Base-by-base conservation (phyloP, 2,888 invertebrate species). In the Tinea pellionella region DNA sequence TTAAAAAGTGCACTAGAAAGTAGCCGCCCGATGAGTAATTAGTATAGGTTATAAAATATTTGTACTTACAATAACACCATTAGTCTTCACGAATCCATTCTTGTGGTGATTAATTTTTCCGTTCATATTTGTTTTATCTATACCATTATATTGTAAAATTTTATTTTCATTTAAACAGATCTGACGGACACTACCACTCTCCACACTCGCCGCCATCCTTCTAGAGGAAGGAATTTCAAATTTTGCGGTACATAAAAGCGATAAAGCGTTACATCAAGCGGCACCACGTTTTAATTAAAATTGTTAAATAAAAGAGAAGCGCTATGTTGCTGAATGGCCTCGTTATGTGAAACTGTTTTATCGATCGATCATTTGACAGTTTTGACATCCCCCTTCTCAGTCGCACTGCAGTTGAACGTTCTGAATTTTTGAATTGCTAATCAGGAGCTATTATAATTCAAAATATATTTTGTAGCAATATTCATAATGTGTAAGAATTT, bases 31-130 rank as follows among this genome's bases (percentile, higher is more conserved):
- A 57, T 53, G 24, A 53, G 29, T 43, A 60, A 57, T 60, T 62
- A 58, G 43, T 56, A 53, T 60, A 66, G 66, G 67, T 68, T 67
- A 70, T 51, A 62, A 69, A 69, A 67, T 65, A 60, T 66, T 66
- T 62, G 47, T 69, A 83, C 84, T 85, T 66, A 85, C 85, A 63
- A 63, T 65, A 60, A 72, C 65, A 60, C 77, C 78, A 71, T 83
- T 80, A 64, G 66, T 61, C 63, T 78, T 81, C 59, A 67, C 63
- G 63, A 68, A 73, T 59, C 84, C 82, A 71, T 86, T 86, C 65
- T 68, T 74, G 62, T 71, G 64, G 61, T 67, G 65, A 18, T 65
- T 68, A 19, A 69, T 57, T 69, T 75, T 80, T 58, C 77, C 79
- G 72, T 80, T 85, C 47, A 63, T 6, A 60, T 67, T 60, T 59